A percentile compares a stretch with the other conserved stretches of the same genome.
These are phyloP conservation scores for Tachyglossus aculeatus DNA, from an alignment of 2,797 vertebrate genomes.

Conservation along the genomic window DNA sequence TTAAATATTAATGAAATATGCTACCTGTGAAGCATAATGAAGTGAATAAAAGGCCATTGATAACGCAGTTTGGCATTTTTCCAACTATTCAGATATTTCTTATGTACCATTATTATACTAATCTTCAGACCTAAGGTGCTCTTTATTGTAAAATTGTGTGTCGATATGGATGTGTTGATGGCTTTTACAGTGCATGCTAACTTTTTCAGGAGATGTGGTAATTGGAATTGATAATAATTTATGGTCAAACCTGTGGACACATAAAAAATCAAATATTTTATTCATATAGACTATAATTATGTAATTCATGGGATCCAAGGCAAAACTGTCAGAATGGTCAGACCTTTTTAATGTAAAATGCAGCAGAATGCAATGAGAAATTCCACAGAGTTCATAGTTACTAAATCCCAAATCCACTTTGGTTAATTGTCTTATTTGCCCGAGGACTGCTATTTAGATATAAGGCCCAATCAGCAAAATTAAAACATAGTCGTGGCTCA, in stretches of 20 bases:
- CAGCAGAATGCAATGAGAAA: constrained; percentile 29
- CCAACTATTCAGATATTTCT: constrained; percentile 37
- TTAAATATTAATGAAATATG: too few species aligned
- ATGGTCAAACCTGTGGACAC: constrained; percentile 4
- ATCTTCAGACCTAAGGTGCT: not conserved
- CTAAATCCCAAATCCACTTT: constrained; percentile 53
- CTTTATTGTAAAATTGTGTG: not conserved
- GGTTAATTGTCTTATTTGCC: constrained; percentile 64
- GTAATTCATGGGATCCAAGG: not conserved
- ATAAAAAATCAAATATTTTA: not conserved
- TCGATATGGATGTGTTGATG: constrained; percentile 33
- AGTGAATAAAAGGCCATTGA: not conserved
- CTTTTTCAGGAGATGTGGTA: constrained; percentile 34
- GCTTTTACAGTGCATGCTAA: constrained; percentile 12
- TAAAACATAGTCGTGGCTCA: constrained; percentile 45
- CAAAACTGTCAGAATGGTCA: not conserved
- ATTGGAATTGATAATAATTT: constrained; percentile 19
- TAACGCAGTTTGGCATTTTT: constrained; percentile 25
- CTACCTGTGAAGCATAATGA: constrained; percentile 1
- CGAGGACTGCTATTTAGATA: constrained; percentile 42
- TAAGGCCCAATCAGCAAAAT: constrained; percentile 47
- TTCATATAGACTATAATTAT: not conserved
- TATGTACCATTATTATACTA: not conserved
- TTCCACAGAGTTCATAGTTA: constrained; percentile 49
- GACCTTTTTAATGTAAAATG: constrained; percentile 40